phyloP scores from a whole-genome alignment of 2,113 vertebrate genomes.

The Tor tambroides region DNA sequence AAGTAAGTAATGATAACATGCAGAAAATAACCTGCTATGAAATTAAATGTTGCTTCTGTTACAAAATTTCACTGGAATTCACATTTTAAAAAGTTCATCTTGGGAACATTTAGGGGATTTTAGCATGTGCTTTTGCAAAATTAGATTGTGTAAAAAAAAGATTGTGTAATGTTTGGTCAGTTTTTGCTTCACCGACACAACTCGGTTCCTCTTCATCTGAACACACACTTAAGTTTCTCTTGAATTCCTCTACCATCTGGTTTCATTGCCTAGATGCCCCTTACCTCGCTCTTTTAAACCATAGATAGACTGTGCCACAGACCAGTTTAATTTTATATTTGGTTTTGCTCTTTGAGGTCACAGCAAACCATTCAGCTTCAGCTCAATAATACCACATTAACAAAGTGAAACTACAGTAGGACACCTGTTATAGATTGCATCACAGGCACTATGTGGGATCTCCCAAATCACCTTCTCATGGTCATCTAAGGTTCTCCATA shows the following conservation, averaged over 20 bases:
- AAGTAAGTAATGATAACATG: neutral
- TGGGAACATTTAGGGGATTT: neutral
- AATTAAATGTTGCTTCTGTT: neutral
- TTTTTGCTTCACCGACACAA: slow-evolving; percentile 63
- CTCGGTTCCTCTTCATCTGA: slow-evolving; percentile 69
- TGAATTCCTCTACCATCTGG: neutral
- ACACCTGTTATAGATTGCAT: slow-evolving; percentile 15
- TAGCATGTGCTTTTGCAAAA: neutral
- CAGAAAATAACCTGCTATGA: neutral
- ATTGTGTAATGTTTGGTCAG: slow-evolving; percentile 55
- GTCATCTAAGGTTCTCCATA: neutral
- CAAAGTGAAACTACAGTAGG: slow-evolving; percentile 5
- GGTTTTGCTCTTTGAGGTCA: neutral
- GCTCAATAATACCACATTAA: neutral
- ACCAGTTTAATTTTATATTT: neutral
- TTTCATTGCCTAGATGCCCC: neutral
- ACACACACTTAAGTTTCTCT: slow-evolving; percentile 8
- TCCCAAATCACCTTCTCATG: neutral
- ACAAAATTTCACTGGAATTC: neutral
- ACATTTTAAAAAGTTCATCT: neutral
- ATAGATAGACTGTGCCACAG: neutral
- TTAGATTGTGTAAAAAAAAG: slow-evolving; percentile 47
- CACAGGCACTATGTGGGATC: neutral
- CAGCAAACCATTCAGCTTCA: neutral
- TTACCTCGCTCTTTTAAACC: neutral